Conservation (phyloP, 2,113 vertebrate species). For the Nansenia antarctica region DNA sequence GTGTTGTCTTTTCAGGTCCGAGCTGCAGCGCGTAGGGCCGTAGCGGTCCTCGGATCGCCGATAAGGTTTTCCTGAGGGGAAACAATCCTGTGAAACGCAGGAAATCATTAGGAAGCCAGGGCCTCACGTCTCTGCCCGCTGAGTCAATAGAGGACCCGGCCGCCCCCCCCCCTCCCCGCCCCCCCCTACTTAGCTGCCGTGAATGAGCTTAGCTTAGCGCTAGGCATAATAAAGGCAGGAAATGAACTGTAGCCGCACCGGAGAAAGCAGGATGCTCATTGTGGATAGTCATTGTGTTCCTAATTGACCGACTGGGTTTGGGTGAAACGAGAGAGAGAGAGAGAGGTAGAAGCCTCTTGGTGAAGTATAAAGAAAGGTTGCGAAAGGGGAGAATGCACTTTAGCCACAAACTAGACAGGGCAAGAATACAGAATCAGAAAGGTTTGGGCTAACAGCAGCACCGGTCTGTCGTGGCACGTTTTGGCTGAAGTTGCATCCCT, state of each 20-base stretch:
- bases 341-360: background rate
- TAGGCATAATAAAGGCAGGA: slow-evolving; percentile 68
- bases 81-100: slow-evolving; percentile 78
- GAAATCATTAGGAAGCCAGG: slow-evolving; percentile 77
- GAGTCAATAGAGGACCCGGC: slow-evolving; percentile 67
- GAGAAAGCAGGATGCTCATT: slow-evolving; percentile 50
- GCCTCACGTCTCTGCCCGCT: slow-evolving; percentile 64
- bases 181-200: slow-evolving; percentile 36
- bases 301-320: slow-evolving; percentile 53
- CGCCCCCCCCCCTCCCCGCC: background rate
- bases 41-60: slow-evolving; percentile 42
- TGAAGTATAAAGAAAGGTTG: background rate
- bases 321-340: background rate
- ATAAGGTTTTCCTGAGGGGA: slow-evolving; percentile 77
- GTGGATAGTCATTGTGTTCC: slow-evolving; percentile 55
- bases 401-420: no score
- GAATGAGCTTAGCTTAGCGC: slow-evolving; percentile 58
- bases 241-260: slow-evolving; percentile 59
- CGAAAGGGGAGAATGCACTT: slow-evolving; percentile 40
- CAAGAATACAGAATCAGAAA: no score
- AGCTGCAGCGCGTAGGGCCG: slow-evolving; percentile 6
- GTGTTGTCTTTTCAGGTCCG: slow-evolving; percentile 41
- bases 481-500: no score
- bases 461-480: no score
- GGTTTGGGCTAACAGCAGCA: no score